Percentiles rank a stretch among this genome's conserved stretches.
phyloP scores from a whole-genome alignment of 1,140 invertebrate species.

The Brachionus sp. region DNA sequence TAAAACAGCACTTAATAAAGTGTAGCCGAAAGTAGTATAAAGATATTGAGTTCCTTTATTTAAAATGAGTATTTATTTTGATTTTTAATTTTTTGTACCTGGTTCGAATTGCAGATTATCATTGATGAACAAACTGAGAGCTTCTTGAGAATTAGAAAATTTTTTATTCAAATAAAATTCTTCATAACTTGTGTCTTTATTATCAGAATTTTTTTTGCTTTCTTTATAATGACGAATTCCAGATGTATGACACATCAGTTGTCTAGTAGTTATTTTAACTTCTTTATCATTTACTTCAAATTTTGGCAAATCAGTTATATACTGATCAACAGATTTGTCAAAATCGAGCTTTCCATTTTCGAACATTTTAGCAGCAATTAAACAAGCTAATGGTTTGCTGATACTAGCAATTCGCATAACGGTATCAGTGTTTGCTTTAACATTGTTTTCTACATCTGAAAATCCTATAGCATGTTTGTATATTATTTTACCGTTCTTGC shows the following conservation, averaged over 20 bases:
- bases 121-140: conserved; percentile 65
- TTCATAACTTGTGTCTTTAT: conserved; percentile 49
- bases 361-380: conserved; percentile 62
- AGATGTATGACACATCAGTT: conserved; percentile 62
- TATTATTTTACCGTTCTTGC: not conserved
- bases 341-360: conserved; percentile 65
- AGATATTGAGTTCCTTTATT: conserved; percentile 60
- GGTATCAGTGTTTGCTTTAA: conserved; percentile 60
- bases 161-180: conserved; percentile 59
- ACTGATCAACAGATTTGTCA: conserved; percentile 64
- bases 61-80: not conserved
- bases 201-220: conserved; percentile 48
- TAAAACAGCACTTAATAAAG: conserved; percentile 64
- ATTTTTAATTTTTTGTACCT: conserved; percentile 56
- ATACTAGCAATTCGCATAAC: conserved; percentile 68
- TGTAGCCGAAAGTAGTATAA: conserved; percentile 66
- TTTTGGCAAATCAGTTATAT: conserved; percentile 62
- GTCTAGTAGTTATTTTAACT: conserved; percentile 61
- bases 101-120: conserved; percentile 64
- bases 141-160: conserved; percentile 60
- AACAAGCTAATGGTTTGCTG: conserved; percentile 65
- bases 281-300: conserved; percentile 53
- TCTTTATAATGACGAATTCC: conserved; percentile 65
- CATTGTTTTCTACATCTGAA: conserved; percentile 65
- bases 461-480: conserved; percentile 62